Evolutionary conservation across 2,888 invertebrate species (phyloP), one percentile per base, ranked within the genome.

Genomic region (Plusia festucae): DNA sequence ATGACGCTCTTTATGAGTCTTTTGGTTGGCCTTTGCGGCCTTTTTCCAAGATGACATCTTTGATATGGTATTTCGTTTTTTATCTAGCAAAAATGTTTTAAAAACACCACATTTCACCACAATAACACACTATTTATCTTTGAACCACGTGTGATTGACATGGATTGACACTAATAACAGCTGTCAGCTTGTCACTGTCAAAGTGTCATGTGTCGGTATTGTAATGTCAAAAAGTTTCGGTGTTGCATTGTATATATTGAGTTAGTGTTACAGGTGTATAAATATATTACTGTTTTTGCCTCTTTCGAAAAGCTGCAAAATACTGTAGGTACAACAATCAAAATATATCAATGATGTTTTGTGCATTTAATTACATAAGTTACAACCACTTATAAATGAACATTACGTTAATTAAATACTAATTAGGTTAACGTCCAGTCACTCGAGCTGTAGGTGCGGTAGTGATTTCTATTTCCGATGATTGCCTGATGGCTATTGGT

Each of bases 41-140:
- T 98, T 98, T 81, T 97, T 98, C 97, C 98, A 98, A 0, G 98
- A 98, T 3, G 98, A 98, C 98, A 98, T 98, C 60, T 63, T 87
- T 49, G 30, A 53, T 49, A 24, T 51, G 27, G n/a, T n/a, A n/a
- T n/a, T n/a, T 44, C 52, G 15, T 13, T 11, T 32, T 52, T 40
- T 27, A 46, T 0, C 53, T 15, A 30, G 30, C n/a, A 7, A 9
- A 30, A 30, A 7, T 30, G 30, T 30, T 30, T 30, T 9, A 30
- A 30, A 30, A 30, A 30, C 30, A 30, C 9, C 9, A 30, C 30
- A 30, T 9, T 30, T n/a, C n/a, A n/a, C n/a, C n/a, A n/a, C n/a
- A n/a, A 30, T 30, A 30, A 30, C 5, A 1, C 2, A 40, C 40
- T 40, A n/a, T 40, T 40, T 40, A 40, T n/a, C 15, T 7, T 40